phyloP scores from a whole-genome alignment of 2,888 invertebrate species.

The Oscheius onirici region DNA sequence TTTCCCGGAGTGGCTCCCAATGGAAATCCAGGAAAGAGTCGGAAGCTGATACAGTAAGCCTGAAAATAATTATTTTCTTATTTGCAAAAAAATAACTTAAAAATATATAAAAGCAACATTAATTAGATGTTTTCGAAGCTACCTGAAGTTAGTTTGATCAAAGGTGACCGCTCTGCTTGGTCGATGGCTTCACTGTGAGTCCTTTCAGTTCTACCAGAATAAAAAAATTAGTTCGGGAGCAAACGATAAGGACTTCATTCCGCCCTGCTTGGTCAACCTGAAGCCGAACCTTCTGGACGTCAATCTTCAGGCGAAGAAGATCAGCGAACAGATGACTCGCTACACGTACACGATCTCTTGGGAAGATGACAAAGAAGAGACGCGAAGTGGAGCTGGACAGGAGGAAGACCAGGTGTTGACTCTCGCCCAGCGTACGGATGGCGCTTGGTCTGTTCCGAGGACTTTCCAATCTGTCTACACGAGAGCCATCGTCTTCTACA shows the following conservation, averaged over 20 bases:
- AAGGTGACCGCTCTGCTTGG: too few relatives aligned
- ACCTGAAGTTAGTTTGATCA: neutral
- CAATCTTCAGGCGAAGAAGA: neutral
- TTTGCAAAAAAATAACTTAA: neutral
- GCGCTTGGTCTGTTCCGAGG: neutral
- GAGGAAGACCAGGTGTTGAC: neutral
- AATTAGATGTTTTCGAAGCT: too few relatives aligned
- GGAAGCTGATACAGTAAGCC: conserved; percentile 45
- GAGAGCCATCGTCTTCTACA: neutral
- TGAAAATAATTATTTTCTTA: conserved; percentile 31
- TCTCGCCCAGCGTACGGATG: conserved; percentile 14
- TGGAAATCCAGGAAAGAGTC: conserved; percentile 36
- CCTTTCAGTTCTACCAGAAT: too few relatives aligned
- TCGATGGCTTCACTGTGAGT: too few relatives aligned
- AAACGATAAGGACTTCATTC: neutral
- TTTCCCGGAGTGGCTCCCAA: conserved; percentile 68
- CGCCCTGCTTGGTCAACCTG: neutral
- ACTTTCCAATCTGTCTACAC: neutral
- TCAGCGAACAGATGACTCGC: conserved; percentile 3
- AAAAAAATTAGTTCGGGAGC: too few relatives aligned
- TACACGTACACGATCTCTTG: conserved; percentile 4
- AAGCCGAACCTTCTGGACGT: neutral
- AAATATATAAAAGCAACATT: neutral
- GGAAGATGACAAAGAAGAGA: neutral
- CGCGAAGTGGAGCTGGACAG: neutral